These are phyloP conservation scores for Condylostylus longicornis DNA, from an alignment of 1,140 invertebrate species.

Conservation along the genomic window DNA sequence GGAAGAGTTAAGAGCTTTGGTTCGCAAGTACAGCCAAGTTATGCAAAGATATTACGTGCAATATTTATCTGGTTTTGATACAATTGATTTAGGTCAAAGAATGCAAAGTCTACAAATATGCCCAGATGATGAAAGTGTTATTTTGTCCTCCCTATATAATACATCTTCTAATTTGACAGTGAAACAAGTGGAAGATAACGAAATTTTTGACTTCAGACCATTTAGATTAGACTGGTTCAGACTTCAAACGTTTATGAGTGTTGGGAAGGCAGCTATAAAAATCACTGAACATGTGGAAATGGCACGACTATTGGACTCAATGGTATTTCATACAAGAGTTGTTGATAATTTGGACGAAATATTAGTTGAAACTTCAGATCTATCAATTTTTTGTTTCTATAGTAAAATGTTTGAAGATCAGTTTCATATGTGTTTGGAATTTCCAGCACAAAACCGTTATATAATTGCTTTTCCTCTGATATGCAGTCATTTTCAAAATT, in stretches of 20 bases:
- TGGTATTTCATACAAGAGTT: slow-evolving; percentile 95
- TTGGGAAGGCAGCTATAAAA: slow-evolving; percentile 63
- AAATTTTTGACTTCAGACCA: slow-evolving; percentile 89
- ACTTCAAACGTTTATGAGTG: slow-evolving; percentile 86
- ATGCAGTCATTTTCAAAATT: slow-evolving; percentile 94
- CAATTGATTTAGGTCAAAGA: slow-evolving; percentile 77
- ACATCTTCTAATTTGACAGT: slow-evolving; percentile 75
- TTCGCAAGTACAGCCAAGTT: slow-evolving; percentile 90
- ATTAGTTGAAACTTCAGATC: slow-evolving; percentile 87
- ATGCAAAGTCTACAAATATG: slow-evolving; percentile 74
- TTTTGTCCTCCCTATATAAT: slow-evolving; percentile 84
- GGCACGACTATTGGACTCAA: slow-evolving; percentile 84
- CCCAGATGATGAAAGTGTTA: slow-evolving; percentile 89
- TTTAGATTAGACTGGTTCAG: slow-evolving; percentile 95
- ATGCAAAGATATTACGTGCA: slow-evolving; percentile 97
- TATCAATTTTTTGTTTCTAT: slow-evolving; percentile 96
- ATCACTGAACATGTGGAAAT: slow-evolving; percentile 77
- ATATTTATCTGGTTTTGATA: slow-evolving; percentile 90
- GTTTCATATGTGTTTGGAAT: slow-evolving; percentile 96
- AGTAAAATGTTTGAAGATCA: slow-evolving; percentile 94
- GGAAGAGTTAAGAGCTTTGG: slow-evolving; percentile 85
- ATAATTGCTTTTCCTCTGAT: slow-evolving; percentile 96
- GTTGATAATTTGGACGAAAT: slow-evolving; percentile 98
- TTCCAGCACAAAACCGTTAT: slow-evolving; percentile 93
- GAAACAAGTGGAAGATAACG: slow-evolving; percentile 94